Evolutionary conservation across 2,888 invertebrate species (phyloP).

Genomic region (Tinea pellionella): DNA sequence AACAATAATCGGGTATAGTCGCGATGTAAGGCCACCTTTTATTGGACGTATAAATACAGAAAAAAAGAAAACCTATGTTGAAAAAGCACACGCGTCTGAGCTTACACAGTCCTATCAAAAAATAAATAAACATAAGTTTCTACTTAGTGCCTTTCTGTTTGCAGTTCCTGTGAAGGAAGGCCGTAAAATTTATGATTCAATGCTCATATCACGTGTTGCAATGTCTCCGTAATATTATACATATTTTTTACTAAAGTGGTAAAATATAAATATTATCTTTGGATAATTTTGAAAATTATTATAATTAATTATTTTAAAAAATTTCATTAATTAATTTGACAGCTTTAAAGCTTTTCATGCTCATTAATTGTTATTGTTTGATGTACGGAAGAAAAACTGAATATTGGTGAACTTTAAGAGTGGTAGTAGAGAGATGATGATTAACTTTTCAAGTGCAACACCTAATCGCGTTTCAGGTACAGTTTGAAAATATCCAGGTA

Average conservation of each 20-base stretch:
- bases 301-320: background rate
- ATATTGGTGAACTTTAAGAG: no score
- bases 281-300: background rate
- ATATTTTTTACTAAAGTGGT: background rate
- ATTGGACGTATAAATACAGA: slow-evolving; percentile 48
- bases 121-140: slow-evolving; percentile 61
- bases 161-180: slow-evolving; percentile 48
- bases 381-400: no score
- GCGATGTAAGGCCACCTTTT: slow-evolving; percentile 43
- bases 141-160: slow-evolving; percentile 51
- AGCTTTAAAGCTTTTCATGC: background rate
- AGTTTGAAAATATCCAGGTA: no score
- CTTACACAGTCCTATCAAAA: slow-evolving; percentile 63
- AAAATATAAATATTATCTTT: background rate
- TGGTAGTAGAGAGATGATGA: no score
- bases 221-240: slow-evolving; percentile 15
- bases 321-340: background rate
- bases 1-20: slow-evolving; percentile 40
- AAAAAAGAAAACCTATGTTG: slow-evolving; percentile 24
- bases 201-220: slow-evolving; percentile 41
- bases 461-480: no score
- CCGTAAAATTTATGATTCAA: slow-evolving; percentile 64
- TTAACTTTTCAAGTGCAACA: no score
- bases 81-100: slow-evolving; percentile 22
- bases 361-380: background rate